Conservation (phyloP, 2,113 vertebrate genomes). For the Crotalus viridis region DNA sequence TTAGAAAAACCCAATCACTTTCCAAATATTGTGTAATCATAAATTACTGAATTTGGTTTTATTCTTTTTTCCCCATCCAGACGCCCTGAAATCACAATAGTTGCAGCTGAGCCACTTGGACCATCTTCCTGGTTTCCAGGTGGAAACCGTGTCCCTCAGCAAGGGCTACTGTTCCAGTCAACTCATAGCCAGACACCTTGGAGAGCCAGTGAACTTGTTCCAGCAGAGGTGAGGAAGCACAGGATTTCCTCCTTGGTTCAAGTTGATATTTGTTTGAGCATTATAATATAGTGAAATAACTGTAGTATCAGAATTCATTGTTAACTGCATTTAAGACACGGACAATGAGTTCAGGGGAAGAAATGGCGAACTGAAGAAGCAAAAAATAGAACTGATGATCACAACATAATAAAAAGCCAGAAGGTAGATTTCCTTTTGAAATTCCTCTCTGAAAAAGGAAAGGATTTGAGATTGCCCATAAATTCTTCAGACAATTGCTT, state of each 20-base stretch:
- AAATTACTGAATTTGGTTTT: neutral
- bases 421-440: neutral
- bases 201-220: conserved; percentile 73
- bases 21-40: conserved; percentile 6
- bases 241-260: neutral
- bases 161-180: conserved; percentile 73
- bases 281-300: neutral
- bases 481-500: neutral
- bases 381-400: neutral
- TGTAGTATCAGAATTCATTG: neutral
- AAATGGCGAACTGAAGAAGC: neutral
- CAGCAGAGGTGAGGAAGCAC: conserved; percentile 73
- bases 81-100: conserved; percentile 88
- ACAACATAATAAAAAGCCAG: neutral
- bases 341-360: neutral
- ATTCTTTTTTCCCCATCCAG: conserved; percentile 61
- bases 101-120: conserved; percentile 84
- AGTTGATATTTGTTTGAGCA: conserved; percentile 18
- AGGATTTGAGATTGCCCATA: neutral
- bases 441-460: neutral
- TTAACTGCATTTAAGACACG: neutral
- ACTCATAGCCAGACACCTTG: conserved; percentile 76
- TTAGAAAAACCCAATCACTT: conserved; percentile 10
- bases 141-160: conserved; percentile 58
- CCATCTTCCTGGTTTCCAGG: conserved; percentile 81